Conservation (phyloP, 1,140 invertebrate species). For the Colletes latitarsis region DNA sequence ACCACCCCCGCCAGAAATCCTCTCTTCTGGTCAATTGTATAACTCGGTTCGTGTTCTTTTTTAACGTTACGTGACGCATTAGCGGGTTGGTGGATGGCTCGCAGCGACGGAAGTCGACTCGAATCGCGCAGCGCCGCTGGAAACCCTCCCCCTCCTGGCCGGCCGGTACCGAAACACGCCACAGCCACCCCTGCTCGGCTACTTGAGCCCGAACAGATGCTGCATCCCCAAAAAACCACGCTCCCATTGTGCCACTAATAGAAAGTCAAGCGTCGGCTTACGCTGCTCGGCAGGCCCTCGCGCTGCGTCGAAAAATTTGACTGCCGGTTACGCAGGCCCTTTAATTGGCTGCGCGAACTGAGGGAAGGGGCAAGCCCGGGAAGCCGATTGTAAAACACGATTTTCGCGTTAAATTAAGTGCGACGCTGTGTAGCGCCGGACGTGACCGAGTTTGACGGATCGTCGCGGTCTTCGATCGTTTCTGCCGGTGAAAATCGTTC, state of each 20-base stretch:
- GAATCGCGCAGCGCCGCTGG: constrained; percentile 59
- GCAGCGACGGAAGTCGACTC: constrained; percentile 68
- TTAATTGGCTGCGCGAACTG: constrained; percentile 36
- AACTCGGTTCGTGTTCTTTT: no score
- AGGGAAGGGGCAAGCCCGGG: background rate
- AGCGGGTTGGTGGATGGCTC: constrained; percentile 3
- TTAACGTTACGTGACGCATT: no score
- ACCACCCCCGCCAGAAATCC: no score
- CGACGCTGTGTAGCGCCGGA: background rate
- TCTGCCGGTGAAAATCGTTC: background rate
- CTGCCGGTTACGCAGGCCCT: constrained; percentile 12
- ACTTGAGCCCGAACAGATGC: constrained; percentile 80
- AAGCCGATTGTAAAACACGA: constrained; percentile 8
- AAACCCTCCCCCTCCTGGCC: constrained; percentile 27
- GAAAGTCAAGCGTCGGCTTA: constrained; percentile 73
- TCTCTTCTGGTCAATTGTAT: no score
- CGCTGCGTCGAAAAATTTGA: constrained; percentile 25
- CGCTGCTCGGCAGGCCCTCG: constrained; percentile 4
- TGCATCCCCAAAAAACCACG: constrained; percentile 69
- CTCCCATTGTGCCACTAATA: constrained; percentile 78
- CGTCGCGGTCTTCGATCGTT: background rate
- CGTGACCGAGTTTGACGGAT: background rate
- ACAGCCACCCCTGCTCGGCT: constrained; percentile 64
- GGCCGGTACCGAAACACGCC: constrained; percentile 12
- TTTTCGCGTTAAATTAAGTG: constrained; percentile 9